These are phyloP conservation scores for Biston stratarius DNA, from an alignment of 2,888 invertebrate genomes.

Conservation along the genomic window DNA sequence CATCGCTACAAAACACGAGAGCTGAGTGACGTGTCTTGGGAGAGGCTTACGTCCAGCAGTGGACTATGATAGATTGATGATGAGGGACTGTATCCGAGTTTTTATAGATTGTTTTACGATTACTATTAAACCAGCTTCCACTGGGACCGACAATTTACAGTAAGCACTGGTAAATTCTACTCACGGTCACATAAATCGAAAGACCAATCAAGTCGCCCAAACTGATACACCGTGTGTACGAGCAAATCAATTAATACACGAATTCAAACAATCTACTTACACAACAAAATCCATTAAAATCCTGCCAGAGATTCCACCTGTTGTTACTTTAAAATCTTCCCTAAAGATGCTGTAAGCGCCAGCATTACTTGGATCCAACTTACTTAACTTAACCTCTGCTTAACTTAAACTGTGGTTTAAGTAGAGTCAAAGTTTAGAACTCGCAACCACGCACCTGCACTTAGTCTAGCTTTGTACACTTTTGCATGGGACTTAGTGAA, in stretches of 20 bases:
- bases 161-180: too few species aligned
- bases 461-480: conserved; percentile 34
- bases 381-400: neutral
- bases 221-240: too few species aligned
- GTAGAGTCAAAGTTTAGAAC: conserved; percentile 40
- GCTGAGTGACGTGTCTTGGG: too few species aligned
- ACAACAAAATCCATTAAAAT: neutral
- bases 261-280: neutral
- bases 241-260: neutral
- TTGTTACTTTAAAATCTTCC: conserved; percentile 8
- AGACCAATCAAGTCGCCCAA: too few species aligned
- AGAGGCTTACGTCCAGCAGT: too few species aligned
- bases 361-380: conserved; percentile 15
- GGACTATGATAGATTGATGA: too few species aligned
- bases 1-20: too few species aligned
- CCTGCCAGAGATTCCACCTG: neutral
- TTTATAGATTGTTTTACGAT: too few species aligned
- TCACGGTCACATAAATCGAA: too few species aligned
- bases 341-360: conserved; percentile 17
- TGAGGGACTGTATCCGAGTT: too few species aligned
- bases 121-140: too few species aligned
- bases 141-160: too few species aligned
- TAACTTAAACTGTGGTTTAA: conserved; percentile 35
- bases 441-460: conserved; percentile 50
- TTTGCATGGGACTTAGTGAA: conserved; percentile 21